Evolutionary conservation across 2,797 vertebrate species (phyloP).

Genomic region (Okamejei kenojei): DNA sequence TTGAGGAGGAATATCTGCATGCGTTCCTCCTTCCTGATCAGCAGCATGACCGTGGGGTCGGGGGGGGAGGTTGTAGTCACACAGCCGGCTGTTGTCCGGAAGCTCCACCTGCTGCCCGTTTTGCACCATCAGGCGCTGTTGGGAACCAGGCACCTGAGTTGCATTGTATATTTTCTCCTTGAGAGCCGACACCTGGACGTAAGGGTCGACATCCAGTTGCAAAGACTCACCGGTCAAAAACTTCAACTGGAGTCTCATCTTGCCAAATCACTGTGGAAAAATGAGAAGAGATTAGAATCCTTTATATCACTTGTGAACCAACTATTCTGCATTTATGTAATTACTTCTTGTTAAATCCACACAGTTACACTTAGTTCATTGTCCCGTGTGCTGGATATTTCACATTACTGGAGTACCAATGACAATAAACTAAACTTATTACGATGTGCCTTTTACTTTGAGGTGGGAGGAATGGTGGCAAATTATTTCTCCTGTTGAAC

Average conservation of each 20-base stretch:
- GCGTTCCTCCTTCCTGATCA: not conserved
- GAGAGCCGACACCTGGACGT: not conserved
- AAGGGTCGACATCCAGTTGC: slow-evolving; percentile 23
- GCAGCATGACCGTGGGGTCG: not conserved
- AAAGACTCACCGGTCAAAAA: slow-evolving; percentile 4
- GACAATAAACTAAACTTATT: too few species aligned
- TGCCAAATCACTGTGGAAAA: slow-evolving; percentile 11
- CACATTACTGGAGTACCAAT: too few species aligned
- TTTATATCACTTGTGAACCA: too few species aligned
- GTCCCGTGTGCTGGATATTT: too few species aligned
- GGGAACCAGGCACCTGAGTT: not conserved
- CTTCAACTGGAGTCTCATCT: slow-evolving; percentile 34
- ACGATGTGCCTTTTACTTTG: too few species aligned
- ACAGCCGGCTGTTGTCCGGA: not conserved
- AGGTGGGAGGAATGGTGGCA: too few species aligned
- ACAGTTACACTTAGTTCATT: too few species aligned
- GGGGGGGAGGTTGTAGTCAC: not conserved
- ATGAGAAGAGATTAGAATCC: not conserved
- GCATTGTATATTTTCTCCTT: not conserved
- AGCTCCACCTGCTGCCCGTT: not conserved
- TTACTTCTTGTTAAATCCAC: too few species aligned
- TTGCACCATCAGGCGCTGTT: not conserved
- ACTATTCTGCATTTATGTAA: too few species aligned
- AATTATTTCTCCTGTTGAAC: too few species aligned
- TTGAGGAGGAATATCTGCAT: slow-evolving; percentile 37